Evolutionary conservation across 1,140 invertebrate genomes (phyloP).

Genomic region (Acromyrmex heyeri): DNA sequence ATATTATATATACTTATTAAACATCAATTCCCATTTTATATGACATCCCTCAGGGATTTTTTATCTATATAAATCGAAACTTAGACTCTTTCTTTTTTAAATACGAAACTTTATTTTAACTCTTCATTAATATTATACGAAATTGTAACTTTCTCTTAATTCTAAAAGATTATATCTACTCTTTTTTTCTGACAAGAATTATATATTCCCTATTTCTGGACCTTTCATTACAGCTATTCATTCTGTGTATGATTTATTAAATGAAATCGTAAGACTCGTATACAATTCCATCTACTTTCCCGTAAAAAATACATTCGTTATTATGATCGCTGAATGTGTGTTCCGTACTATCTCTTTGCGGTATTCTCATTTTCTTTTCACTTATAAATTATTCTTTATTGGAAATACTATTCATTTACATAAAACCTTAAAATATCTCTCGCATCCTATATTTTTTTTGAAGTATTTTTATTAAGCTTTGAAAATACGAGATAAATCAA

Average conservation of each 20-base stretch:
- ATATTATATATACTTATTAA: neutral
- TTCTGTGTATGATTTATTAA: neutral
- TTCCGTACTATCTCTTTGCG: neutral
- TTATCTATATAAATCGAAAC: neutral
- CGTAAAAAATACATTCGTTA: neutral
- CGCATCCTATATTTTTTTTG: neutral
- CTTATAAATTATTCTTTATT: neutral
- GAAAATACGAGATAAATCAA: neutral
- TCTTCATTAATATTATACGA: conserved; percentile 24
- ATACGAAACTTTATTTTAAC: neutral
- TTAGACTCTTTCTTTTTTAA: neutral
- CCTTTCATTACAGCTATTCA: neutral
- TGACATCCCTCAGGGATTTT: neutral
- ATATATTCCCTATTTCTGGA: neutral
- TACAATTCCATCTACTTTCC: neutral
- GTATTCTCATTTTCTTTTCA: neutral
- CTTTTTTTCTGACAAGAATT: neutral
- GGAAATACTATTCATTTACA: neutral
- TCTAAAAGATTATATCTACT: neutral
- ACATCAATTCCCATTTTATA: neutral
- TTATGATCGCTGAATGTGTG: neutral
- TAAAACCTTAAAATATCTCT: neutral
- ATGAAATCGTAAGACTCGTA: neutral
- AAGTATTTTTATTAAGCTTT: neutral
- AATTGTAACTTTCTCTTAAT: neutral